Conservation (phyloP, 1,140 invertebrate genomes). For the Octopus bimaculoides region DNA sequence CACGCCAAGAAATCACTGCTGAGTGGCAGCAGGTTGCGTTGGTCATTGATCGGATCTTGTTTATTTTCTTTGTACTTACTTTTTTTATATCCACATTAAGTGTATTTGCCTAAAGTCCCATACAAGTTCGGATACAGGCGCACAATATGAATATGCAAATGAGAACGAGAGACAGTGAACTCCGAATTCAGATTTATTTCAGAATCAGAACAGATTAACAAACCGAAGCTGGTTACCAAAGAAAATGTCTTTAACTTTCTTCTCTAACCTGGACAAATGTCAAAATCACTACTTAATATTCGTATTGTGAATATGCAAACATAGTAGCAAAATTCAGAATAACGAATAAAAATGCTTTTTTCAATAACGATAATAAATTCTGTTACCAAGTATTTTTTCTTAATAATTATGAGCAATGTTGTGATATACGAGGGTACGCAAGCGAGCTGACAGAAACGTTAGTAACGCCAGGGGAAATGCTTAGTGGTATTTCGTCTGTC, state of each 20-base stretch:
- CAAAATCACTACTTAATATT: background rate
- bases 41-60: slow-evolving; percentile 40
- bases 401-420: too few species aligned
- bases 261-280: background rate
- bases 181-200: background rate
- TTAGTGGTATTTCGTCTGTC: too few species aligned
- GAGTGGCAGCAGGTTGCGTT: slow-evolving; percentile 50
- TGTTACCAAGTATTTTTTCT: too few species aligned
- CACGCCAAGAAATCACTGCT: slow-evolving; percentile 31
- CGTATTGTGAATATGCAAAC: too few species aligned
- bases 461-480: too few species aligned
- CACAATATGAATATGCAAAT: background rate
- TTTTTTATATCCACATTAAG: slow-evolving; percentile 39
- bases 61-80: slow-evolving; percentile 36
- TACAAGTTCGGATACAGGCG: background rate
- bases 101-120: slow-evolving; percentile 26
- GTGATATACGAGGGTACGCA: too few species aligned
- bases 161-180: background rate
- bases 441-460: too few species aligned
- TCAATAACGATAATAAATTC: too few species aligned
- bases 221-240: background rate
- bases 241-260: background rate
- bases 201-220: background rate
- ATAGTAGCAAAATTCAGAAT: too few species aligned
- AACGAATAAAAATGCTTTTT: too few species aligned